Base-by-base conservation (phyloP, 2,797 vertebrate species). In the Mus caroli region DNA sequence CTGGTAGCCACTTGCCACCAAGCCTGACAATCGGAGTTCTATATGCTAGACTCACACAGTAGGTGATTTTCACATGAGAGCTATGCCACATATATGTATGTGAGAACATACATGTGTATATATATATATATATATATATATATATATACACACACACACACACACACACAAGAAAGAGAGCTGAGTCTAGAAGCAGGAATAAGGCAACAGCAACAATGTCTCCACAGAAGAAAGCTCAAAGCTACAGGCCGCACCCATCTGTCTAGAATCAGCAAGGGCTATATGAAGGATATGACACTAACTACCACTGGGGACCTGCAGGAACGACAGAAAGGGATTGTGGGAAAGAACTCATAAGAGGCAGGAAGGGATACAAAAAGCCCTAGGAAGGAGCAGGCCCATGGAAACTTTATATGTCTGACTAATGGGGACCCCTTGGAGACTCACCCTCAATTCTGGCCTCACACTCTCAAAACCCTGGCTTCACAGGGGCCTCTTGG, bases 151-250 rank as follows among this genome's bases (percentile, higher is more conserved):
- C 40, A 43, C 40, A 43, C 40, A 43, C 40, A 43, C 40, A 43
- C 40, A 43, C 40, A 58, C 9, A 67, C 62, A 52, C 56, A 56
- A 40, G 34, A 40, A 52, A 77, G n/a, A 80, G 9, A 77, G 37
- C 10, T 73, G 34, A 64, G 46, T 40, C 28, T 75, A 83, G n/a
- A 88, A 82, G 24, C 40, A 85, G 37, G 82, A 85, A 76, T 94
- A 90, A 90, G 50, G 31, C 31, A 84, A 50, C 11, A 9, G 4
- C 54, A 69, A 14, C 56, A 78, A 37, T 50, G 13, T 80, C 50
- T 46, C 43, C 62, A 85, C 56, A 92, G 91, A 93, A 84, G n/a
- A 34, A 14, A 37, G 40, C 71, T 50, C 56, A 79, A 93, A 90
- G 43, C 20, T 37, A 62, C 20, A 64, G 50, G 67, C n/a, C 8